Base-by-base conservation (phyloP, 2,797 vertebrate genomes). In the Ptychobarbus kaznakovi region DNA sequence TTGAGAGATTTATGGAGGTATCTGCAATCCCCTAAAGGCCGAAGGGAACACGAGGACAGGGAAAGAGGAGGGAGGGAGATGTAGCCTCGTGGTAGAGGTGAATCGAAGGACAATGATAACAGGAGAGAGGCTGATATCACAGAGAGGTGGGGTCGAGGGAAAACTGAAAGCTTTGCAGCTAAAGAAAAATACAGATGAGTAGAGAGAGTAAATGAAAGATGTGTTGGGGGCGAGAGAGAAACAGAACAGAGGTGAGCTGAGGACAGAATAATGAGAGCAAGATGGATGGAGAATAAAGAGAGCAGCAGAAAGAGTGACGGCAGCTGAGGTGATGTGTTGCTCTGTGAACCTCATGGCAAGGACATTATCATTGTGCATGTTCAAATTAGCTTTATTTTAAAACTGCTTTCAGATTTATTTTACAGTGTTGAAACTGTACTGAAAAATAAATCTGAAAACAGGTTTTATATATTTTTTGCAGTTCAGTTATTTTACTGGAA, bases 261-360 rank as follows among this genome's bases (percentile, higher is more conserved):
- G 82, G 82, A 84, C 74, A 84, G 82, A 66, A 66, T 44, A 84
- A 56, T 25, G 10, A 42, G 65, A 51, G 66, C 13, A 74, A 35
- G 38, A 78, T 84, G 44, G 32, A 83, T 32, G 46, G 49, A 84
- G 82, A 53, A 78, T 76, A 68, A 76, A 83, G 10, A 28, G 77
- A 79, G 61, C 61, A 32, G 58, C 15, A 2, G 38, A 63, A 78
- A 78, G 77, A 80, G 58, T 65, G 77, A 80, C 42, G 72, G 81
- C 81, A 53, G 72, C 22, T 66, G 82, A 40, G 73, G 82, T 66
- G 32, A 40, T 44, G 51, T 51, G 79, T 11, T 87, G 79, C 85
- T 88, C 88, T 78, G 84, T 91, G 89, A 89, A 84, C 84, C 91
- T 86, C 87, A 86, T 87, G 35, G 38, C 56, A 25, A 61, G 91